Base-by-base conservation (phyloP, 92 coral and sea anemone species). In the Epizoanthus stellaris region DNA sequence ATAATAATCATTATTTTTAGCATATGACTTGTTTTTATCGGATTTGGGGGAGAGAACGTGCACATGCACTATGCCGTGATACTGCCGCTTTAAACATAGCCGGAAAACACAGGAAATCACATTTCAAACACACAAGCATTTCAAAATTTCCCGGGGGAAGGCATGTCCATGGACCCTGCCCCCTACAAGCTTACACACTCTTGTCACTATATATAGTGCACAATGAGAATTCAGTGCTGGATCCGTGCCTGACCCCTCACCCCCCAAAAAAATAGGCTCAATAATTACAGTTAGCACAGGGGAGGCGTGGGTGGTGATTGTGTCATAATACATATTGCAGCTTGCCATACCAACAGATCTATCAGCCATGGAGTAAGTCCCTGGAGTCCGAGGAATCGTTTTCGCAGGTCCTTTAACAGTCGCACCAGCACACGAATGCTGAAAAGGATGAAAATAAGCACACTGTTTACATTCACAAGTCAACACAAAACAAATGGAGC, bases 351-450 rank as follows among this genome's bases (percentile, higher is more conserved):
- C 95, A 97, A 90, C 7, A 97, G 84, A 73, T 97, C 99, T 36
- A 97, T 97, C 15, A 97, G 91, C 99, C 99, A 97, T 25, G 99
- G 99, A 0, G 99, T 97, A 10, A 97, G 92, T 7, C 98, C 99
- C 68, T 95, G 95, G 5, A 97, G 84, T 14, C 99, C 98, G 25
- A 93, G 65, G 74, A 94, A 93, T 60, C 99, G 86, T 72, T 89
- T 92, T 53, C 96, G 93, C 84, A 97, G 87, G 80, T 97, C 98
- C 86, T 97, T 97, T 36, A 97, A 88, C 63, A 97, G 92, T 59
- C 99, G 87, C 17, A 97, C 98, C 43, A 97, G 75, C 0, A 97
- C 77, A 59, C 98, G 93, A 52, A 95, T 95, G 67, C 99, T 97
- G 86, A 64, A 90, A 92, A 52, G 0, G 10, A 52, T 52, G 13